These are phyloP conservation scores for Sciurus carolinensis DNA, from an alignment of 2,797 vertebrate genomes.

Conservation along the genomic window DNA sequence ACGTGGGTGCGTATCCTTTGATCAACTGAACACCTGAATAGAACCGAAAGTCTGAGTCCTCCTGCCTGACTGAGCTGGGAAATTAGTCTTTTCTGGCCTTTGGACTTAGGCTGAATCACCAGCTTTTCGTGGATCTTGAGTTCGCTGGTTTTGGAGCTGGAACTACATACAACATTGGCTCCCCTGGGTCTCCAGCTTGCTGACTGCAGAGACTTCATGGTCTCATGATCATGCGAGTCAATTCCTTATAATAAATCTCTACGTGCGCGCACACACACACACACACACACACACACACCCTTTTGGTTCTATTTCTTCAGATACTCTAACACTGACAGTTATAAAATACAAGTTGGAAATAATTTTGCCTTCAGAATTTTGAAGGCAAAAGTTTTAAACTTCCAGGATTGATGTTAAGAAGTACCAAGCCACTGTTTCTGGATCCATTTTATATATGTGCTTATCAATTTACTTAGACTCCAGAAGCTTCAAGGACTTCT, in stretches of 20 bases:
- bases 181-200: background rate
- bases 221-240: background rate
- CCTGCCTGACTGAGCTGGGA: background rate
- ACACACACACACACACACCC: background rate
- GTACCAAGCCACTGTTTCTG: conserved; percentile 29
- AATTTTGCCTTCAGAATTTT: background rate
- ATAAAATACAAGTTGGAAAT: background rate
- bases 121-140: background rate
- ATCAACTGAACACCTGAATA: background rate
- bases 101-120: background rate
- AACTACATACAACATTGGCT: background rate
- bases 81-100: background rate
- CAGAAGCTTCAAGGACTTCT: background rate
- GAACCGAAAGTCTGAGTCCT: background rate
- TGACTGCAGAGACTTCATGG: background rate
- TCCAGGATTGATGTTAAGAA: background rate
- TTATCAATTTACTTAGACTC: conserved; percentile 31
- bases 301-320: background rate
- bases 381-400: background rate
- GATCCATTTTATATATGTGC: background rate
- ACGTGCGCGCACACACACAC: background rate
- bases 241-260: background rate
- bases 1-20: background rate
- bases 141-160: background rate
- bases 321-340: background rate